Percentiles rank a stretch among this genome's conserved stretches.
Conservation (phyloP, 2,797 vertebrate genomes). For the Pipistrellus pygmaeus region DNA sequence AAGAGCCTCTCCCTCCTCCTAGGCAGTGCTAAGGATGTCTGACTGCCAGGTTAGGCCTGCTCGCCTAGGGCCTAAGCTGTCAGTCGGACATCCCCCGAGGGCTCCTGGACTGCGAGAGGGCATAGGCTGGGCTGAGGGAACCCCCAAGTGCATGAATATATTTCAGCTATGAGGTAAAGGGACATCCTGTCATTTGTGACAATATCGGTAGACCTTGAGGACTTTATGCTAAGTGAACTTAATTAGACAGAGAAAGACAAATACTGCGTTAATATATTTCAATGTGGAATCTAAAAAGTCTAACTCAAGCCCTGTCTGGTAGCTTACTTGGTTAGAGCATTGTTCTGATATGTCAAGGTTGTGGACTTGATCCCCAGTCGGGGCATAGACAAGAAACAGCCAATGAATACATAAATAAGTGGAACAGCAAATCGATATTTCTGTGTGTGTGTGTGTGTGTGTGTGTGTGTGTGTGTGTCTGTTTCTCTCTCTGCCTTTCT, state of each 20-base stretch:
- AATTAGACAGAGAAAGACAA: background rate
- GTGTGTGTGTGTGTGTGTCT: no score
- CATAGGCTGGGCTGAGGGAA: no score
- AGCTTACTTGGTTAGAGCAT: background rate
- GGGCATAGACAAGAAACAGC: background rate
- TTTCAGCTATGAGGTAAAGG: background rate
- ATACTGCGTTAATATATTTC: background rate
- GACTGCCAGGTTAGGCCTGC: no score
- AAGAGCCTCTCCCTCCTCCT: no score
- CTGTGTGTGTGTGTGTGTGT: background rate
- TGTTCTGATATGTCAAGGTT: background rate
- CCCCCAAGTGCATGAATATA: no score
- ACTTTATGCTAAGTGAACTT: background rate
- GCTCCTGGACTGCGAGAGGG: no score
- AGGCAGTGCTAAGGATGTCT: no score
- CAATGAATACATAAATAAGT: background rate
- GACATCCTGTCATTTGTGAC: background rate
- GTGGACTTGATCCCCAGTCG: background rate
- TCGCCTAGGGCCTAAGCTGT: no score
- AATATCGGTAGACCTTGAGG: background rate
- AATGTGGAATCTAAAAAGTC: background rate
- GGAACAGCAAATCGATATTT: background rate
- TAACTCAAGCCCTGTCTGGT: background rate
- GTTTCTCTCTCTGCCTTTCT: no score
- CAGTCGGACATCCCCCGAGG: no score